A percentile compares a stretch with the other conserved stretches of the same genome.
phyloP scores from a whole-genome alignment of 2,888 invertebrate genomes.

The Drosophila kanekoi region DNA sequence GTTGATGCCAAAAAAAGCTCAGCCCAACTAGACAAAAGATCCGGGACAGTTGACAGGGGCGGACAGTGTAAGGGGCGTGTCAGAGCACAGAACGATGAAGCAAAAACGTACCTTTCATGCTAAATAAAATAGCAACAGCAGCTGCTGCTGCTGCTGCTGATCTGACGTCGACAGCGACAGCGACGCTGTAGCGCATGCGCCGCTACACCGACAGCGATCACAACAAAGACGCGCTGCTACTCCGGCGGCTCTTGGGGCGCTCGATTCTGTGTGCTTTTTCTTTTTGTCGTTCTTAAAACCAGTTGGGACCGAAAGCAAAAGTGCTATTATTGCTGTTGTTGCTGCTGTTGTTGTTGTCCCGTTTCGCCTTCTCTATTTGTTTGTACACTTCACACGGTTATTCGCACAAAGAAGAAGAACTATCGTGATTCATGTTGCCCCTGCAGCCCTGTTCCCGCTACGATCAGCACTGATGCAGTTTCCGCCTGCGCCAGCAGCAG shows the following conservation, averaged over 20 bases:
- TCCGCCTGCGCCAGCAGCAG: slow-evolving; percentile 72
- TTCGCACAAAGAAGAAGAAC: slow-evolving; percentile 65
- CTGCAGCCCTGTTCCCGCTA: slow-evolving; percentile 31
- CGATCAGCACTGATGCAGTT: slow-evolving; percentile 65
- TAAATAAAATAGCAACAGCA: slow-evolving; percentile 35
- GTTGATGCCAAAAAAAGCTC: slow-evolving; percentile 42
- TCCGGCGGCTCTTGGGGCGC: slow-evolving; percentile 42
- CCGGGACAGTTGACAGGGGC: slow-evolving; percentile 26
- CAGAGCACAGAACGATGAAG: slow-evolving; percentile 19
- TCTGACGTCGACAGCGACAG: slow-evolving; percentile 30
- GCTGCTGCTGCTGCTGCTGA: slow-evolving; percentile 18
- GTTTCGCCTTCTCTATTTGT: slow-evolving; percentile 59
- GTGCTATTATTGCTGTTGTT: slow-evolving; percentile 71
- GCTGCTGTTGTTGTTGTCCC: slow-evolving; percentile 36
- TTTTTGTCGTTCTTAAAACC: slow-evolving; percentile 68
- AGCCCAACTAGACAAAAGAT: slow-evolving; percentile 65
- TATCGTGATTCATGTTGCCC: slow-evolving; percentile 69
- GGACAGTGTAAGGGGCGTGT: slow-evolving; percentile 10
- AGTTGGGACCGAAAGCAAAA: slow-evolving; percentile 83
- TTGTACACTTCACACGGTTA: slow-evolving; percentile 62
- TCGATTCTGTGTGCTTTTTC: slow-evolving; percentile 48
- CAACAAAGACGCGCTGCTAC: slow-evolving; percentile 33
- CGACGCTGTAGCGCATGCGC: slow-evolving; percentile 50
- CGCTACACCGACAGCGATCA: slow-evolving; percentile 45
- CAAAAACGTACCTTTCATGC: slow-evolving; percentile 47